phyloP scores from a whole-genome alignment of 2,888 invertebrate species.

The Agriotes lineatus region DNA sequence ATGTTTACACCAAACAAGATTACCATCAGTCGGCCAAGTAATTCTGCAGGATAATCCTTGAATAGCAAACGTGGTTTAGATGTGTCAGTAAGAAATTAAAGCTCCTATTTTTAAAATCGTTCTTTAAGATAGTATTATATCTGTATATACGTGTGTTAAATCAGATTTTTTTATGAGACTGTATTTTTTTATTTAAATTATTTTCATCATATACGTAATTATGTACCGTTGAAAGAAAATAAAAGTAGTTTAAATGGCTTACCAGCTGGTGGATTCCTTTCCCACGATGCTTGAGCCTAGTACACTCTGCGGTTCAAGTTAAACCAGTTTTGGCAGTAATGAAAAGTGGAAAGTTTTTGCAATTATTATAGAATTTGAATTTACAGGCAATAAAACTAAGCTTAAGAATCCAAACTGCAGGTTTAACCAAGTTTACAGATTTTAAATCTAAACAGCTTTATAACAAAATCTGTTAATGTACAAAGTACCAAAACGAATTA shows the following conservation, averaged over 20 bases:
- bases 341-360: no score
- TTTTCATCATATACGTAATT: constrained; percentile 21
- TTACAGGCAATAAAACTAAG: no score
- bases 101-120: neutral
- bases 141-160: constrained; percentile 16
- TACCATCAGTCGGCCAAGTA: constrained; percentile 66
- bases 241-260: neutral
- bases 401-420: no score
- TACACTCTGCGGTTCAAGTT: no score
- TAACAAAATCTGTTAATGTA: no score
- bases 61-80: constrained; percentile 1
- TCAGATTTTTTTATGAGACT: constrained; percentile 27
- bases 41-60: constrained; percentile 60
- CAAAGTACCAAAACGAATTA: no score
- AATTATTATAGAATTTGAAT: no score
- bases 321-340: no score
- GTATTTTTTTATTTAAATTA: constrained; percentile 38
- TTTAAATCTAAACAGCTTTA: no score
- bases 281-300: no score
- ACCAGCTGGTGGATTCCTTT: no score
- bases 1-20: constrained; percentile 81
- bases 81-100: neutral
- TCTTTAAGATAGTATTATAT: constrained; percentile 9
- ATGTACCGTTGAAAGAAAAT: constrained; percentile 2
- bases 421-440: no score